Percentiles rank a stretch among this genome's conserved stretches.
Evolutionary conservation across 2,888 invertebrate species (phyloP).

Genomic region (Aelia acuminata): DNA sequence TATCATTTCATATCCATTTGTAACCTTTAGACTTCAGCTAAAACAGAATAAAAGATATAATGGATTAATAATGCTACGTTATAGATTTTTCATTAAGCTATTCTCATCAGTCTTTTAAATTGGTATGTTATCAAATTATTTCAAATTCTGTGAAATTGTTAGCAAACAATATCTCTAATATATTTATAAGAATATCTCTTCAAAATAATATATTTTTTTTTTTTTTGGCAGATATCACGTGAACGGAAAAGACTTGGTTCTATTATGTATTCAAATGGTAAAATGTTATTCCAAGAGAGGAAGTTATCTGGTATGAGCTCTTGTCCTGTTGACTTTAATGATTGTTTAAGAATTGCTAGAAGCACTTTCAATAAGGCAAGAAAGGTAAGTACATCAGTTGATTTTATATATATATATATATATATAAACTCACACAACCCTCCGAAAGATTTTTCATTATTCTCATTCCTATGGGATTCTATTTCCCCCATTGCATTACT

Average conservation of each 20-base stretch:
- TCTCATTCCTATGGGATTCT: too few relatives aligned
- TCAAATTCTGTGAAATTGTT: not conserved
- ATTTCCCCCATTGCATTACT: too few relatives aligned
- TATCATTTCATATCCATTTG: too few relatives aligned
- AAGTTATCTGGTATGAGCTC: constrained; percentile 80
- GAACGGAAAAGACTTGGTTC: constrained; percentile 88
- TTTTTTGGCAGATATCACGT: constrained; percentile 73
- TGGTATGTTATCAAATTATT: not conserved
- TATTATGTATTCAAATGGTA: constrained; percentile 81
- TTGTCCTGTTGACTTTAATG: constrained; percentile 82
- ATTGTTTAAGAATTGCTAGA: constrained; percentile 84
- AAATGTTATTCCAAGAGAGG: constrained; percentile 81
- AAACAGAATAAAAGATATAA: not conserved
- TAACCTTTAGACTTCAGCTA: too few relatives aligned
- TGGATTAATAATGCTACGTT: not conserved
- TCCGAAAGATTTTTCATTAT: too few relatives aligned
- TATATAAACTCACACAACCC: too few relatives aligned
- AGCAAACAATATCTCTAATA: not conserved
- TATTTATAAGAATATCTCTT: too few relatives aligned
- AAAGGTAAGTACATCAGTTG: constrained; percentile 71
- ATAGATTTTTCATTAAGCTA: not conserved
- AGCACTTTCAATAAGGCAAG: constrained; percentile 83
- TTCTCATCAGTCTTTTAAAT: not conserved
- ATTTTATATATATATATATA: too few relatives aligned
- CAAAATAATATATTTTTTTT: not conserved